phyloP scores from a whole-genome alignment of 2,888 invertebrate species.

The Drosophila engyochracea region DNA sequence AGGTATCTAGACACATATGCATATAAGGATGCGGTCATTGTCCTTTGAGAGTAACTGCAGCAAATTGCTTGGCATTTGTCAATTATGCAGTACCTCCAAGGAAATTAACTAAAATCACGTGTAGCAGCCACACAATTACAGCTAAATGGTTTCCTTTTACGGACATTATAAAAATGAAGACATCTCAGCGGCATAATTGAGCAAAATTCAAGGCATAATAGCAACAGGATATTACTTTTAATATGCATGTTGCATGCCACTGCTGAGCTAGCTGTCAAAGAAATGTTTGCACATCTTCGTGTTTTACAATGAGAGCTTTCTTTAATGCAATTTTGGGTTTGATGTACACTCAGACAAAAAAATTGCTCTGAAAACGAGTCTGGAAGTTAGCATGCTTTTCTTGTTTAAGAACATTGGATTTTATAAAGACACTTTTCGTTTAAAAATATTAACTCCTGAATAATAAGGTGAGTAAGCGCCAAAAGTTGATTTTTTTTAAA shows the following conservation, averaged over 20 bases:
- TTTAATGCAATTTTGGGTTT: background rate
- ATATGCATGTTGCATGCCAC: background rate
- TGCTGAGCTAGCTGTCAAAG: background rate
- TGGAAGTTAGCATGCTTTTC: background rate
- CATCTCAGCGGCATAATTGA: conserved; percentile 19
- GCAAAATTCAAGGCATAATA: background rate
- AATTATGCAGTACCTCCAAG: conserved; percentile 72
- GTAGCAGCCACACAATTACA: background rate
- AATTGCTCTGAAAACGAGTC: background rate
- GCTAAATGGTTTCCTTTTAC: conserved; percentile 13
- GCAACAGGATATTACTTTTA: background rate
- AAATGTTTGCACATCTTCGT: background rate
- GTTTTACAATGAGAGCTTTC: too few relatives aligned
- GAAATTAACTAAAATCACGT: conserved; percentile 65
- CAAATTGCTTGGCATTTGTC: conserved; percentile 61
- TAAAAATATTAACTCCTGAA: background rate
- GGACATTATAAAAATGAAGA: conserved; percentile 27
- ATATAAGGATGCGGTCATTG: conserved; percentile 54
- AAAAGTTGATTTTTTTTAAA: background rate
- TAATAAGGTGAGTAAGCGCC: too few relatives aligned
- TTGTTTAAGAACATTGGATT: background rate
- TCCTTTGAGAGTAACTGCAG: conserved; percentile 62
- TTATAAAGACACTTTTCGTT: background rate
- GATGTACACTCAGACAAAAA: background rate
- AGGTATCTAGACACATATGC: conserved; percentile 3